Conservation (phyloP, 2,797 vertebrate genomes). For the Brachyalestes nurse region DNA sequence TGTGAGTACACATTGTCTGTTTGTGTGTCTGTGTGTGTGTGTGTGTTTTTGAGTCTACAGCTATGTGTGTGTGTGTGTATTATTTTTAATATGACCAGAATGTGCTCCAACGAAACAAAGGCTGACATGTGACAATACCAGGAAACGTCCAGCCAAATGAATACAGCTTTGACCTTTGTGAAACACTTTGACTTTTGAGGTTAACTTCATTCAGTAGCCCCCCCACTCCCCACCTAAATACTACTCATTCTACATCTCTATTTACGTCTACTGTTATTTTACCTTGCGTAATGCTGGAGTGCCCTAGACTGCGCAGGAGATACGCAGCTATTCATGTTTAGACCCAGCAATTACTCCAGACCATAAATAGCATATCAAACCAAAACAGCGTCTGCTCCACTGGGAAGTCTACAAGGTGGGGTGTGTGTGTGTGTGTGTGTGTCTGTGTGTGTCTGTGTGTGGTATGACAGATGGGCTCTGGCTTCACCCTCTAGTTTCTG, state of each 20-base stretch:
- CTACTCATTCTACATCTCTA: constrained; percentile 26
- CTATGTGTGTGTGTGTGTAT: constrained; percentile 7
- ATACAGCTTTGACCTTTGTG: constrained; percentile 19
- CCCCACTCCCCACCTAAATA: constrained; percentile 1
- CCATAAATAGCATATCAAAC: constrained; percentile 43
- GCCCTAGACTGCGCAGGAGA: background rate
- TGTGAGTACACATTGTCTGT: constrained; percentile 16
- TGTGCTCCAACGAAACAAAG: constrained; percentile 34
- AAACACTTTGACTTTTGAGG: constrained; percentile 14
- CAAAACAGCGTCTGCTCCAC: background rate
- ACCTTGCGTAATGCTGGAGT: background rate
- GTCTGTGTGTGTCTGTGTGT: constrained; percentile 19
- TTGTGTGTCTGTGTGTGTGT: background rate
- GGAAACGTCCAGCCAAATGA: constrained; percentile 31
- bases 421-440: background rate
- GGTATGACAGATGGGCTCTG: constrained; percentile 59
- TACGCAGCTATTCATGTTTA: constrained; percentile 10
- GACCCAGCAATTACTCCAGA: constrained; percentile 34
- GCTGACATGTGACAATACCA: constrained; percentile 24
- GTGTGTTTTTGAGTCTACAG: background rate
- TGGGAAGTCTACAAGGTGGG: constrained; percentile 17
- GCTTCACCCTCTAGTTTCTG: constrained; percentile 46
- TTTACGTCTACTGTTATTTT: background rate
- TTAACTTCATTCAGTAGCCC: background rate
- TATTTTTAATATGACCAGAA: constrained; percentile 26